phyloP scores from a whole-genome alignment of 1,140 invertebrate species.

The Reticulitermes speratus region DNA sequence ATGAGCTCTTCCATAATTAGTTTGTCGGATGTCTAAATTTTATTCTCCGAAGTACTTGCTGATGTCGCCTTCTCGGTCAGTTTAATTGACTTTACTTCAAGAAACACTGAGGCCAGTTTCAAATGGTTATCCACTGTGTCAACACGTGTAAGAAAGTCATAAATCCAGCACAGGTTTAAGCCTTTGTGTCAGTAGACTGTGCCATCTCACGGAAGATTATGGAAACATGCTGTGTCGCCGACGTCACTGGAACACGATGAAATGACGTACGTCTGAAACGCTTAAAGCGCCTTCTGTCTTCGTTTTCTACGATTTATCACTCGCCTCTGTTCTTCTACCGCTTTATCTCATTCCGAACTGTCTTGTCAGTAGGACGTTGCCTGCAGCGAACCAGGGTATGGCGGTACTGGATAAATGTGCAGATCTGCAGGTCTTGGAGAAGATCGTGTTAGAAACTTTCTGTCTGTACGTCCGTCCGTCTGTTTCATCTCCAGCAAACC shows the following conservation, averaged over 20 bases:
- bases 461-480: too few species aligned
- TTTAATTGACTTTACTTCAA: too few species aligned
- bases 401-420: too few species aligned
- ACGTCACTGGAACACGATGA: constrained; percentile 5
- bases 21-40: too few species aligned
- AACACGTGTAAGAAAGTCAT: background rate
- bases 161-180: background rate
- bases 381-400: background rate
- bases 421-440: too few species aligned
- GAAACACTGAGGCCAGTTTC: too few species aligned
- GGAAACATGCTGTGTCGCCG: background rate
- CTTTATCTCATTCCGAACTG: background rate
- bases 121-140: background rate
- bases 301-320: background rate
- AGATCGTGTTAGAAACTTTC: too few species aligned
- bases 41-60: too few species aligned
- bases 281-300: background rate
- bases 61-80: too few species aligned
- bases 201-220: background rate
- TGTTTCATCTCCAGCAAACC: too few species aligned
- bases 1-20: too few species aligned
- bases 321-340: background rate
- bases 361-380: background rate
- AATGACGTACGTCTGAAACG: background rate
- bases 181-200: background rate